Base-by-base conservation (phyloP, 2,888 invertebrate species). In the Glyphotaelius pellucidus region DNA sequence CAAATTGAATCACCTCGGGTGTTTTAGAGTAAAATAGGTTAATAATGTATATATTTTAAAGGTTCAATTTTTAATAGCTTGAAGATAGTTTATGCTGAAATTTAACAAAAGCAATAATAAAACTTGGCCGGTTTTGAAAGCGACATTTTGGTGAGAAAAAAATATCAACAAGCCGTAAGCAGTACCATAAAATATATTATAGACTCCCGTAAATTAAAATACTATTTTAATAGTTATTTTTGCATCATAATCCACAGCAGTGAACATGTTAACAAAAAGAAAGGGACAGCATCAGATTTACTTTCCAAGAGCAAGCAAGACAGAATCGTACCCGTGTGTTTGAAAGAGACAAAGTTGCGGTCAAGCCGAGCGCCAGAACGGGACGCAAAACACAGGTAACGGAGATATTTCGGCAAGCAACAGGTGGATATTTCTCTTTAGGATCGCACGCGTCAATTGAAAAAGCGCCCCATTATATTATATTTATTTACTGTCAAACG, bases 371-470 rank as follows among this genome's bases (percentile, higher is more conserved):
- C 4, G 87, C 25, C 3, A 32, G 67, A 87, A 31, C 7, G 67
- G 52, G 87, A 87, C 15, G 67, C 31, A 31, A 25, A n/a, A 87
- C 15, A n/a, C 87, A 87, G 87, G 87, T 87, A 87, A 30, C 30
- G 30, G 47, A 87, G 47, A 87, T 30, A 52, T 52, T 87, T 52
- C 31, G 52, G 47, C 81, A 47, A 30, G 42, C 83, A 80, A 83
- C 87, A 87, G 88, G 83, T 90, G 89, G 90, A 83, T 30, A 47
- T 30, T 80, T 32, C 90, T 47, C 83, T 89, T 84, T 88, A 25
- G 87, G 90, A 79, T 81, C 90, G 91, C 90, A 91, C 91, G 89
- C 86, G 89, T 90, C 85, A 85, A 90, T 91, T 80, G 90, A 90
- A 42, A 30, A 81, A 32, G 85, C 19, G 85, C 42, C 38, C 32